Evolutionary conservation across 2,888 invertebrate species (phyloP).

Genomic region (Spilosoma lubricipeda): DNA sequence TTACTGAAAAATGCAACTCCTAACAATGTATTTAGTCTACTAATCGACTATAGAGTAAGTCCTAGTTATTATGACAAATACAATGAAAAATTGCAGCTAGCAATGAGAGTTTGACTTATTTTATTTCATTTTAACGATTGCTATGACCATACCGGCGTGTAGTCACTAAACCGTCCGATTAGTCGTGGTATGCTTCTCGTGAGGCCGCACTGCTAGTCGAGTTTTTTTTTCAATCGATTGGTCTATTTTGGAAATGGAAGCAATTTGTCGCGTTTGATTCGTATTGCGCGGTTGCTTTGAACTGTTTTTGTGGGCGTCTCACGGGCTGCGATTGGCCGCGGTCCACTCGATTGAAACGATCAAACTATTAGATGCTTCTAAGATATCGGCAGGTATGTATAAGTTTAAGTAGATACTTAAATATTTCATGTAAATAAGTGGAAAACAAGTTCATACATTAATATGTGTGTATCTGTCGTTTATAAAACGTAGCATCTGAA

Average conservation of each 20-base stretch:
- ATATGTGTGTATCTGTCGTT: background rate
- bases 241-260: constrained; percentile 78
- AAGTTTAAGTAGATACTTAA: background rate
- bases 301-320: constrained; percentile 77
- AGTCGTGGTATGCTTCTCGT: constrained; percentile 70
- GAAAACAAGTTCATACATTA: background rate
- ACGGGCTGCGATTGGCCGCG: constrained; percentile 70
- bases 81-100: background rate
- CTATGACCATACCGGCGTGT: constrained; percentile 14
- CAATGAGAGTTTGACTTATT: background rate
- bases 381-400: constrained; percentile 23
- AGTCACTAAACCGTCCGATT: constrained; percentile 67
- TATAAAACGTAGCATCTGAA: too few relatives aligned
- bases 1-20: too few relatives aligned
- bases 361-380: constrained; percentile 38
- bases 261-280: constrained; percentile 82
- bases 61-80: background rate
- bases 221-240: constrained; percentile 70
- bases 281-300: constrained; percentile 79
- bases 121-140: background rate
- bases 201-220: constrained; percentile 58
- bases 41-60: too few relatives aligned
- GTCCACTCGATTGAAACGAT: constrained; percentile 46
- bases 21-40: too few relatives aligned
- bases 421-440: background rate